Conservation (phyloP, 1,140 invertebrate species). For the Palaemon carinicauda region DNA sequence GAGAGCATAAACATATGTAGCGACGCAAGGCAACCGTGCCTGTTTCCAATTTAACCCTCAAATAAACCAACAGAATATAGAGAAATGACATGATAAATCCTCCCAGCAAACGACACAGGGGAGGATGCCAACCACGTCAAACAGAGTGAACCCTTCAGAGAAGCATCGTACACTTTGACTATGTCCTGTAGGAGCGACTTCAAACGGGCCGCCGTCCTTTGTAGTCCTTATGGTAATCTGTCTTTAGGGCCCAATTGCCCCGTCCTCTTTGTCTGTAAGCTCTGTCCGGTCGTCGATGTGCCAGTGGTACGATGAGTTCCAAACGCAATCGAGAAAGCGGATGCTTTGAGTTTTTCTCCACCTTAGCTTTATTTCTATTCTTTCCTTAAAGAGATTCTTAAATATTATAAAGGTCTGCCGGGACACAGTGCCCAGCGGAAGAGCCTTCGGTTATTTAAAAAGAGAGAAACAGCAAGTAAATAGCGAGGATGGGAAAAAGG, state of each 20-base stretch:
- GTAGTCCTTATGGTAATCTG: slow-evolving; percentile 54
- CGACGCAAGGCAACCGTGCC: neutral
- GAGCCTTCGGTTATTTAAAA: no score
- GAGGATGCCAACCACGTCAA: slow-evolving; percentile 37
- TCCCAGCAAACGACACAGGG: neutral
- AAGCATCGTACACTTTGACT: slow-evolving; percentile 50
- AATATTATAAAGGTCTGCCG: no score
- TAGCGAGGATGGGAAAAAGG: neutral
- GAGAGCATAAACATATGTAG: neutral
- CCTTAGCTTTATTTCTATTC: no score
- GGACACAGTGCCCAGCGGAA: no score
- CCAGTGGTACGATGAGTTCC: slow-evolving; percentile 12
- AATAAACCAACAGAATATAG: slow-evolving; percentile 36
- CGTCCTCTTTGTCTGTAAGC: slow-evolving; percentile 41
- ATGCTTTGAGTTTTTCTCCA: neutral
- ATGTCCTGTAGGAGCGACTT: slow-evolving; percentile 50
- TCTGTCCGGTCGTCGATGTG: neutral
- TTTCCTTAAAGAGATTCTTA: no score
- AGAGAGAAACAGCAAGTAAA: neutral
- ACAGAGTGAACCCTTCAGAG: slow-evolving; percentile 40
- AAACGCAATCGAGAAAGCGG: no score
- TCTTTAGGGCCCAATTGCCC: slow-evolving; percentile 50
- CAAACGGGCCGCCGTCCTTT: slow-evolving; percentile 43
- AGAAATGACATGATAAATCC: slow-evolving; percentile 48
- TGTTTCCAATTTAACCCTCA: slow-evolving; percentile 49